Evolutionary conservation across 2,888 invertebrate genomes (phyloP), one percentile per base, ranked within the genome.

Genomic region (Boloria euphrosyne): DNA sequence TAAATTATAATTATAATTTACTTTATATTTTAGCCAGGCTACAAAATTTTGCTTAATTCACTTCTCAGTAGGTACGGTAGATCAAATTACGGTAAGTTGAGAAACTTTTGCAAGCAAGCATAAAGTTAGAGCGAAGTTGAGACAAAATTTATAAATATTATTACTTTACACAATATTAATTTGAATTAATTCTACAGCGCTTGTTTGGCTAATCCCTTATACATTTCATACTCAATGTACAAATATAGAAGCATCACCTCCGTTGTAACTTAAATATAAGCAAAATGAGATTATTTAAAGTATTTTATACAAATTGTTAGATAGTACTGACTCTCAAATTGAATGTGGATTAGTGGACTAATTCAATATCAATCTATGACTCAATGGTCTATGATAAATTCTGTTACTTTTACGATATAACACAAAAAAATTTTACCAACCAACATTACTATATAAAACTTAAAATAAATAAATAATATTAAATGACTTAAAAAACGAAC

Each of bases 21-120:
- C 47, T 58, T 52, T 52, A 22, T 53, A 55, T 38, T 31, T 58
- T 50, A 22, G 13, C 22, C 31, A 49, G 44, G 49, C 50, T 62
- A 51, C 31, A 47, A 55, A 59, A 59, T 59, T 50, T 55, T 59
- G 59, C 49, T 62, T 67, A 59, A 69, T 69, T 65, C 47, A 62
- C 58, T 67, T 58, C 53, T 54, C 44, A 58, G 57, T 38, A 31
- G 62, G 57, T 38, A 31, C 22, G 47, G 57, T 46, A 27, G 64
- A 59, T 61, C 17, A 67, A 62, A 64, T 62, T 62, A 67, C 63
- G 57, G 47, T 17, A 61, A 68, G 62, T 63, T 63, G 50, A 13
- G 57, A 22, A 67, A 69, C 58, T 69, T 65, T 67, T 65, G 51
- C 66, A 27, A 58, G 57, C 43, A 60, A 62, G 62, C 59, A 64